Percentiles rank a stretch among this genome's conserved stretches.
These are phyloP conservation scores for Bactericera cockerelli DNA, from an alignment of 1,140 invertebrate species.

Conservation along the genomic window DNA sequence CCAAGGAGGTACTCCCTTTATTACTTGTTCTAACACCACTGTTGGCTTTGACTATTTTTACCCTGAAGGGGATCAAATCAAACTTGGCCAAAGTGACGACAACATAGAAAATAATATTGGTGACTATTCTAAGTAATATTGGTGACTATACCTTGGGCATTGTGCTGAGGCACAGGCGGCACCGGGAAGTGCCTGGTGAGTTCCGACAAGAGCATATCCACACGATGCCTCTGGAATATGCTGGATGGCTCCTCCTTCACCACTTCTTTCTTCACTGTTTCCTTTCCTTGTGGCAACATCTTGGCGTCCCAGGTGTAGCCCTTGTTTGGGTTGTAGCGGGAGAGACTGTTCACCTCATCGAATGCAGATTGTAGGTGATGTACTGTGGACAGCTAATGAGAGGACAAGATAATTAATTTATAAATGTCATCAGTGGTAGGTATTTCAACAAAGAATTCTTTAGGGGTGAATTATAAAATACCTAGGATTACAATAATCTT, in stretches of 20 bases:
- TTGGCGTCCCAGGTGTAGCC: constrained; percentile 96
- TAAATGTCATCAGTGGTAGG: too few species aligned
- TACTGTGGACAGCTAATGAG: constrained; percentile 75
- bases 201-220: constrained; percentile 81
- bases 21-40: too few species aligned
- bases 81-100: too few species aligned
- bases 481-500: too few species aligned
- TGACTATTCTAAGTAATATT: too few species aligned
- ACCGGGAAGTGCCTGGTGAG: constrained; percentile 78
- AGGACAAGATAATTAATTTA: too few species aligned
- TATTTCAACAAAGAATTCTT: too few species aligned
- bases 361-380: constrained; percentile 86
- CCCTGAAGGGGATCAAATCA: too few species aligned
- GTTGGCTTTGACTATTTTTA: too few species aligned
- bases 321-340: constrained; percentile 88
- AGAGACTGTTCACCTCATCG: constrained; percentile 80
- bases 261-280: constrained; percentile 46
- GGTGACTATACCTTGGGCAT: constrained; percentile 5
- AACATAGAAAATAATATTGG: too few species aligned
- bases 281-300: constrained; percentile 37
- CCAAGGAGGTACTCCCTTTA: too few species aligned
- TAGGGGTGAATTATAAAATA: too few species aligned
- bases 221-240: constrained; percentile 78
- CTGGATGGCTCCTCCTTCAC: constrained; percentile 74
- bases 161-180: constrained; percentile 31